These are phyloP conservation scores for Pycnomerus fuliginosus DNA, from an alignment of 2,888 invertebrate genomes.

Conservation along the genomic window DNA sequence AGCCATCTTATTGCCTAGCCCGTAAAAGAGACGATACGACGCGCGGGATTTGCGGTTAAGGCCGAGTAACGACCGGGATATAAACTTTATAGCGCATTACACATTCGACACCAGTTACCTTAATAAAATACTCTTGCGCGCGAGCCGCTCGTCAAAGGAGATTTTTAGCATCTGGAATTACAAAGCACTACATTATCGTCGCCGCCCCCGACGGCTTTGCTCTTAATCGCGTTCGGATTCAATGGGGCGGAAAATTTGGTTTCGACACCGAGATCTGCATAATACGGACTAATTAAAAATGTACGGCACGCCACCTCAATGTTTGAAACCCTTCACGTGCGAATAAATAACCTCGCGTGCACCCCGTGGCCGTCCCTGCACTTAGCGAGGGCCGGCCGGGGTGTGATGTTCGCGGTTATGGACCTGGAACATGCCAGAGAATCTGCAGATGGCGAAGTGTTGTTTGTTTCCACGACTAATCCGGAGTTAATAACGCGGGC, in stretches of 20 bases:
- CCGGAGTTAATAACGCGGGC: constrained; percentile 25
- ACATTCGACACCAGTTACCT: constrained; percentile 54
- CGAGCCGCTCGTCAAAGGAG: constrained; percentile 23
- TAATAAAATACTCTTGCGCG: constrained; percentile 50
- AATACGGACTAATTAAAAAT: constrained; percentile 50
- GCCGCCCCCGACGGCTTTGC: constrained; percentile 29
- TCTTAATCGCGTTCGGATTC: constrained; percentile 50
- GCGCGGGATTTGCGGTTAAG: constrained; percentile 51
- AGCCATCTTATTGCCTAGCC: constrained; percentile 47
- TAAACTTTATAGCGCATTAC: constrained; percentile 54
- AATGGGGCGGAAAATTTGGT: constrained; percentile 52
- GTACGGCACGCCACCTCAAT: constrained; percentile 47
- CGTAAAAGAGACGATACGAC: constrained; percentile 49
- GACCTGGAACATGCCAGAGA: constrained; percentile 41
- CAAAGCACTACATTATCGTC: constrained; percentile 3
- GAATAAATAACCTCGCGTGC: constrained; percentile 37
- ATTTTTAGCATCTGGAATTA: neutral
- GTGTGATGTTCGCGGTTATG: constrained; percentile 40
- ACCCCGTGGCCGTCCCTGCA: constrained; percentile 36
- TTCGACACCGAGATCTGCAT: constrained; percentile 43
- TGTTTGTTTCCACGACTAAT: constrained; percentile 26
- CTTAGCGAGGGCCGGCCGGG: constrained; percentile 38
- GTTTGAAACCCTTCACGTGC: constrained; percentile 35
- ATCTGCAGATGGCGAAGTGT: constrained; percentile 36
- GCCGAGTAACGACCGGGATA: constrained; percentile 50